These are phyloP conservation scores for Enteromius thamalakanensis DNA, from an alignment of 2,797 vertebrate species.

Conservation along the genomic window DNA sequence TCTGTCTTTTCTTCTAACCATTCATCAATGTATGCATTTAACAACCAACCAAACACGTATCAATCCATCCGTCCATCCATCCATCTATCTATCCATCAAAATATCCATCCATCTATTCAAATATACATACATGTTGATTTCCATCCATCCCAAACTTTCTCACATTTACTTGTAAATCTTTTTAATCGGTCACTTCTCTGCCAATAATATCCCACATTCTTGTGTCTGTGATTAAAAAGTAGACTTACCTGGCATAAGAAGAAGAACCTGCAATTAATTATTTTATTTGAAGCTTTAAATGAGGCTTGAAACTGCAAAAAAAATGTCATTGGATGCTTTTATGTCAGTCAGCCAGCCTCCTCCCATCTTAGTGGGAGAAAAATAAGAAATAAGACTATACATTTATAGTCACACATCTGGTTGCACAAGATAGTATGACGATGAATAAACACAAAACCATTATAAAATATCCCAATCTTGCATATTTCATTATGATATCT, in stretches of 20 bases:
- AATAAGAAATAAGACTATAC: background rate
- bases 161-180: background rate
- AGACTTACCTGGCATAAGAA: background rate
- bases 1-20: background rate
- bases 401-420: background rate
- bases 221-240: background rate
- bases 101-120: background rate
- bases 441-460: background rate
- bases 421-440: background rate
- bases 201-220: background rate
- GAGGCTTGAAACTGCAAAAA: background rate
- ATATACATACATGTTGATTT: background rate
- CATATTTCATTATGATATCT: background rate
- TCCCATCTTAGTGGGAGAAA: background rate
- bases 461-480: background rate
- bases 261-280: background rate
- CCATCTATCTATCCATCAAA: background rate
- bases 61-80: background rate
- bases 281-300: background rate
- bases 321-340: background rate
- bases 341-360: background rate
- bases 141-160: background rate
- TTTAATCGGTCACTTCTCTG: background rate
- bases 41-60: background rate
- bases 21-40: background rate